Percentiles rank a stretch among this genome's conserved stretches.
phyloP scores from a whole-genome alignment of 2,113 vertebrate species.

The Grantiella picta region DNA sequence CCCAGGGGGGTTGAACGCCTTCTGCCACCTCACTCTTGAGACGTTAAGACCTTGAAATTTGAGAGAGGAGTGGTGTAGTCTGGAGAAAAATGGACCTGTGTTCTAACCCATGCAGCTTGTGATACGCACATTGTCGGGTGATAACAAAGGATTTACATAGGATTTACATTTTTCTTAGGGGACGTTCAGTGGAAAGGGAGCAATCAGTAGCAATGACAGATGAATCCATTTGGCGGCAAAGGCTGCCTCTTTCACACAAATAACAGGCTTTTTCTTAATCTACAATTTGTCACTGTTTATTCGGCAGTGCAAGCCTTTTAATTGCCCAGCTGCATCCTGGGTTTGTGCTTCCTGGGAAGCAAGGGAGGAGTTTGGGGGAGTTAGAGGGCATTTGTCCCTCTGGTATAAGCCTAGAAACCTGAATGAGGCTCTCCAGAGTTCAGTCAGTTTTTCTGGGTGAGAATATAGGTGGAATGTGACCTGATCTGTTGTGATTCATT shows the following conservation, averaged over 20 bases:
- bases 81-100: conserved; percentile 56
- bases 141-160: conserved; percentile 68
- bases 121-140: conserved; percentile 42
- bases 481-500: neutral
- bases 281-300: conserved; percentile 69
- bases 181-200: conserved; percentile 46
- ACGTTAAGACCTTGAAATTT: conserved; percentile 65
- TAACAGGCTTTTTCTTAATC: conserved; percentile 69
- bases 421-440: neutral
- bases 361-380: neutral
- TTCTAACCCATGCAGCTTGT: conserved; percentile 45
- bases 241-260: conserved; percentile 56
- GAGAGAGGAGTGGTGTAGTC: conserved; percentile 43
- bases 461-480: neutral
- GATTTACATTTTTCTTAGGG: conserved; percentile 68
- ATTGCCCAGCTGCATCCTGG: conserved; percentile 27
- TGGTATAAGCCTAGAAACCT: neutral
- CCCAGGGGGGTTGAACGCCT: neutral
- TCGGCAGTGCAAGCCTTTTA: conserved; percentile 32
- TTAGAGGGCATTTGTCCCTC: conserved; percentile 24
- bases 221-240: conserved; percentile 60
- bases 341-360: conserved; percentile 8
- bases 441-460: neutral
- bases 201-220: conserved; percentile 58
- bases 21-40: conserved; percentile 41